Evolutionary conservation across 2,113 vertebrate species (phyloP).

Genomic region (Cygnus atratus): DNA sequence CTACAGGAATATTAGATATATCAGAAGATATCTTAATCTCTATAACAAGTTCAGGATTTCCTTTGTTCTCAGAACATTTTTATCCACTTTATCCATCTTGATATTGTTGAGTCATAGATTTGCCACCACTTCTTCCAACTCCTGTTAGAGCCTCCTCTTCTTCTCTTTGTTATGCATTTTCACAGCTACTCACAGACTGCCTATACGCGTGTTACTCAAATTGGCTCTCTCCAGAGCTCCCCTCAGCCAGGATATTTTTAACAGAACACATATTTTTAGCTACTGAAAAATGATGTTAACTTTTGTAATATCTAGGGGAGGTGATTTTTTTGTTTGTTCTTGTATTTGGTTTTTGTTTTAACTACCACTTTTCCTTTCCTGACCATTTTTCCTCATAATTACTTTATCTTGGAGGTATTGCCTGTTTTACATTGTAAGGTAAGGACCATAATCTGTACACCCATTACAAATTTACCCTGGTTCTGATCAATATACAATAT

Average conservation of each 20-base stretch:
- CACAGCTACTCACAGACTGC: not conserved
- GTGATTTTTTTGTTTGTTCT: not conserved
- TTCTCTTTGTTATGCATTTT: not conserved
- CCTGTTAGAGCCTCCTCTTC: not conserved
- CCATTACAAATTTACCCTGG: not conserved
- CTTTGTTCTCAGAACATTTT: slow-evolving; percentile 12
- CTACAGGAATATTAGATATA: not conserved
- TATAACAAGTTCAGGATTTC: not conserved
- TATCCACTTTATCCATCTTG: not conserved
- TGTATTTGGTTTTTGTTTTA: not conserved
- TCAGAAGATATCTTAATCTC: not conserved
- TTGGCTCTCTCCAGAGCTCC: not conserved
- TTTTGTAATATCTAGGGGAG: not conserved
- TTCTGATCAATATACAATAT: not conserved
- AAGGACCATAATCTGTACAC: not conserved
- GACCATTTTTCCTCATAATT: not conserved
- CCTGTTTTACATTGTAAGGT: rapidly evolving
- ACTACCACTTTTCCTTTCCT: not conserved
- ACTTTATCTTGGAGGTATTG: not conserved
- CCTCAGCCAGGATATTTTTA: not conserved
- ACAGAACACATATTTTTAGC: not conserved
- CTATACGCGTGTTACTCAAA: not conserved
- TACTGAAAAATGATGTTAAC: not conserved
- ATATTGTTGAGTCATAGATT: not conserved
- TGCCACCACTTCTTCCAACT: not conserved